A percentile compares a stretch with the other conserved stretches of the same genome.
phyloP scores from a whole-genome alignment of 1,140 invertebrate species.

The Elysia chlorotica region DNA sequence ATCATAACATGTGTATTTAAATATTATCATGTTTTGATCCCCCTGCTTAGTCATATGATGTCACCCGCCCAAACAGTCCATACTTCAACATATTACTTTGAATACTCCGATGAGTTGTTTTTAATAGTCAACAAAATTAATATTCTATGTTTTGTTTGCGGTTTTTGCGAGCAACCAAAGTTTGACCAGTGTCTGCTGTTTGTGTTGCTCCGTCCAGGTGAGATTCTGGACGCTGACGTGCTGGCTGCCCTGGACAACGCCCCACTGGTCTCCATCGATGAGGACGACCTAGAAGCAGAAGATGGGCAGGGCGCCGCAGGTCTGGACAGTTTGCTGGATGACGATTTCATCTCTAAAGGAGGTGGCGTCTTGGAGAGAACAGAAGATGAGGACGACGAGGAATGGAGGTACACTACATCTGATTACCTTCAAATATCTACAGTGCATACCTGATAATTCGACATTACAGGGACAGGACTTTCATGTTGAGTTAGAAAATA shows the following conservation, averaged over 20 bases:
- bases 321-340: constrained; percentile 84
- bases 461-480: not conserved
- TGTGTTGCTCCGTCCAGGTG: not conserved
- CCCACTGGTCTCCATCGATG: constrained; percentile 77
- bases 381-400: constrained; percentile 16
- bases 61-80: too few relatives aligned
- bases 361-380: not conserved
- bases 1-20: too few relatives aligned
- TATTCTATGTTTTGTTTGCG: too few relatives aligned
- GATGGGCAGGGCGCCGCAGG: constrained; percentile 81
- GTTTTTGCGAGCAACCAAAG: too few relatives aligned
- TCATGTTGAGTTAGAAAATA: not conserved
- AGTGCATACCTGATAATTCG: not conserved
- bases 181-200: too few relatives aligned
- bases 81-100: too few relatives aligned
- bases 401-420: not conserved
- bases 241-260: constrained; percentile 92
- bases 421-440: not conserved
- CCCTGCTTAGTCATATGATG: too few relatives aligned
- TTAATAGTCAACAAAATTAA: too few relatives aligned
- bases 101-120: too few relatives aligned
- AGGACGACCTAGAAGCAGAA: constrained; percentile 88
- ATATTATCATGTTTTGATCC: too few relatives aligned
- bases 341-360: constrained; percentile 85
- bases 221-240: constrained; percentile 81